phyloP scores from a whole-genome alignment of 2,113 vertebrate species.

The Herpailurus yagouaroundi region DNA sequence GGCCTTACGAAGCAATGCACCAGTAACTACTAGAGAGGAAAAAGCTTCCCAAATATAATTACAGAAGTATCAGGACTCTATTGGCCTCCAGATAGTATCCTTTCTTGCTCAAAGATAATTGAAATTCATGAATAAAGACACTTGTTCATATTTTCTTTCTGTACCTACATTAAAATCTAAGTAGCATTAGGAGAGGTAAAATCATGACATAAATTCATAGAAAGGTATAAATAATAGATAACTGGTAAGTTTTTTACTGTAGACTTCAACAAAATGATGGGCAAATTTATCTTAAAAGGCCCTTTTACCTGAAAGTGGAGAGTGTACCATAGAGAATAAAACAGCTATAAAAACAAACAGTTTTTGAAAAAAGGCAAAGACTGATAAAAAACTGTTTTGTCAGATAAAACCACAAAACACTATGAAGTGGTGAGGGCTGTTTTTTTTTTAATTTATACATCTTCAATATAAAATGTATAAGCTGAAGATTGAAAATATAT shows the following conservation, averaged over 20 bases:
- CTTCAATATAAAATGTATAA: conserved; percentile 7
- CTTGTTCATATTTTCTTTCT: background rate
- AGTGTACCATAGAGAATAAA: background rate
- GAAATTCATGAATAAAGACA: background rate
- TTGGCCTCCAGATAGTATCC: no score
- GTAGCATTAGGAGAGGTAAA: background rate
- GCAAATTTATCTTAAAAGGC: background rate
- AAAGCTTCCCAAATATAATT: background rate
- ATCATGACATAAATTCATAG: background rate
- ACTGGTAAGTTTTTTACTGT: background rate
- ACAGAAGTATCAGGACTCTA: background rate
- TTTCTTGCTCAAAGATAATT: background rate
- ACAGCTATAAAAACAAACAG: background rate
- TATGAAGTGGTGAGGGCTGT: background rate
- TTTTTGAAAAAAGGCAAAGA: background rate
- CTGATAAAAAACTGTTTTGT: background rate
- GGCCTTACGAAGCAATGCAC: background rate
- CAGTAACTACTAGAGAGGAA: background rate
- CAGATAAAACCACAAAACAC: background rate
- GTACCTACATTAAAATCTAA: background rate
- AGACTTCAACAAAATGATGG: background rate
- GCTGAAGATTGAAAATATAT: background rate
- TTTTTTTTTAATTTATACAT: background rate
- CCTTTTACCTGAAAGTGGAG: background rate
- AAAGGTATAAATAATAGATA: background rate